Percentiles rank a stretch among this genome's conserved stretches.
Evolutionary conservation across 2,888 invertebrate species (phyloP).

Genomic region (Ditylenchus weischeri): DNA sequence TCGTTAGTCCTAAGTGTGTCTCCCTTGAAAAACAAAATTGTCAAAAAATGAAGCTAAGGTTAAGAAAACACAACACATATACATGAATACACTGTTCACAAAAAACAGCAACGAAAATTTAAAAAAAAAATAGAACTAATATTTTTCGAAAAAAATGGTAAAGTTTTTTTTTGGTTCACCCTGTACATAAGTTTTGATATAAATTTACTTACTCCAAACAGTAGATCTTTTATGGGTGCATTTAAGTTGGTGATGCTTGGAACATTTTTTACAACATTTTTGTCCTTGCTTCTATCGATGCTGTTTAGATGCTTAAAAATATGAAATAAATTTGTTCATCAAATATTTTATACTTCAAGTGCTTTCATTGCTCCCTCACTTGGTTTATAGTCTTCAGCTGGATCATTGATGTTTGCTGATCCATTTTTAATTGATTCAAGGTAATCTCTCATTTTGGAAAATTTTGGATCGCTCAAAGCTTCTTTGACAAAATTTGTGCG

Average conservation of each 20-base stretch:
- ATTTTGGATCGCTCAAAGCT: neutral
- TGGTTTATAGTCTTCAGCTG: too few relatives aligned
- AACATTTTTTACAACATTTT: conserved; percentile 2
- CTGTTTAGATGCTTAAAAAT: conserved; percentile 3
- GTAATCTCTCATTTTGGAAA: neutral
- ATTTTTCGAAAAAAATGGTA: too few relatives aligned
- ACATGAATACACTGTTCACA: too few relatives aligned
- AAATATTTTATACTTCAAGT: neutral
- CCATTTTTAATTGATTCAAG: neutral
- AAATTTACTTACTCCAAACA: conserved; percentile 1
- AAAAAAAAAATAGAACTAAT: too few relatives aligned
- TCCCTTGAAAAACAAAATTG: conserved; percentile 3
- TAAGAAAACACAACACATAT: too few relatives aligned
- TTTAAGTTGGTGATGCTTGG: conserved; percentile 10
- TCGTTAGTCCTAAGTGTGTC: conserved; percentile 14
- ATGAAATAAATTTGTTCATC: neutral
- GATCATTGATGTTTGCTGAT: too few relatives aligned
- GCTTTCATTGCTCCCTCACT: neutral
- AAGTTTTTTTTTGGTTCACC: too few relatives aligned
- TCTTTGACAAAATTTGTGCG: neutral
- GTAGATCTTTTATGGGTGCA: conserved; percentile 9
- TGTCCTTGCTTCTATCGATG: conserved; percentile 9
- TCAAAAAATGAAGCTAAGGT: too few relatives aligned
- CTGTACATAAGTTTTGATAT: neutral
- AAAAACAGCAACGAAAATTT: too few relatives aligned